These are phyloP conservation scores for Protonibea diacanthus DNA, from an alignment of 2,797 vertebrate genomes.

Conservation along the genomic window DNA sequence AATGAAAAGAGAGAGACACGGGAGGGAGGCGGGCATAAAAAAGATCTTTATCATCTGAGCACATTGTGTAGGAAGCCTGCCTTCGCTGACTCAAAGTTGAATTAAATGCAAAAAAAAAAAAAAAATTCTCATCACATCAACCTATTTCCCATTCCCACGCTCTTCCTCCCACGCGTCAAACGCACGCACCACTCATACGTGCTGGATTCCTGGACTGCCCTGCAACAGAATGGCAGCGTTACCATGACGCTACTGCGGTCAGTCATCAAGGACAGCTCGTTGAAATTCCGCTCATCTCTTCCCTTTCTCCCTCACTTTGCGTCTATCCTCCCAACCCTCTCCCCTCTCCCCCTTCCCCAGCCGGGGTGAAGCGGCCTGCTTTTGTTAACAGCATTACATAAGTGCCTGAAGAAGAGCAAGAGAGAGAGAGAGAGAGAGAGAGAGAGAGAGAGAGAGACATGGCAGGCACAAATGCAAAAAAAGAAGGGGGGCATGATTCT, in stretches of 20 bases:
- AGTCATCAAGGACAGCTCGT: constrained; percentile 72
- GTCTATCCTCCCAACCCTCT: constrained; percentile 38
- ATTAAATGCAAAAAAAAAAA: constrained; percentile 38
- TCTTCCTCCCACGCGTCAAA: constrained; percentile 16
- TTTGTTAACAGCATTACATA: constrained; percentile 83
- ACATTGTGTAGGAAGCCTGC: constrained; percentile 41
- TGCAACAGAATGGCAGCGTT: constrained; percentile 63
- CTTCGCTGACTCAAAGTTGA: constrained; percentile 35
- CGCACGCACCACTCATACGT: constrained; percentile 2
- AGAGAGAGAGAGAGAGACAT: constrained; percentile 30
- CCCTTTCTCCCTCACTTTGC: constrained; percentile 55
- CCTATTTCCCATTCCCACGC: constrained; percentile 39
- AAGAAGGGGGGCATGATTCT: constrained; percentile 44
- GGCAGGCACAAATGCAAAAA: constrained; percentile 36
- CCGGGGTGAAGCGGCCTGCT: constrained; percentile 62
- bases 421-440: constrained; percentile 12
- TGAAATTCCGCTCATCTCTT: constrained; percentile 72
- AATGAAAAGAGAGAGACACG: constrained; percentile 33
- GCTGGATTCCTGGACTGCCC: constrained; percentile 39
- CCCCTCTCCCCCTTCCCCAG: constrained; percentile 43
- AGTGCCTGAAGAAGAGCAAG: constrained; percentile 56
- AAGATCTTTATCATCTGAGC: constrained; percentile 43
- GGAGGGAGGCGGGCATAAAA: not conserved
- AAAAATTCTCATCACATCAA: constrained; percentile 35
- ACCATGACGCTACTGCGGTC: constrained; percentile 62